A percentile compares a stretch with the other conserved stretches of the same genome.
phyloP scores from a whole-genome alignment of 2,888 invertebrate genomes.

The Branchipolynoe longqiensis region DNA sequence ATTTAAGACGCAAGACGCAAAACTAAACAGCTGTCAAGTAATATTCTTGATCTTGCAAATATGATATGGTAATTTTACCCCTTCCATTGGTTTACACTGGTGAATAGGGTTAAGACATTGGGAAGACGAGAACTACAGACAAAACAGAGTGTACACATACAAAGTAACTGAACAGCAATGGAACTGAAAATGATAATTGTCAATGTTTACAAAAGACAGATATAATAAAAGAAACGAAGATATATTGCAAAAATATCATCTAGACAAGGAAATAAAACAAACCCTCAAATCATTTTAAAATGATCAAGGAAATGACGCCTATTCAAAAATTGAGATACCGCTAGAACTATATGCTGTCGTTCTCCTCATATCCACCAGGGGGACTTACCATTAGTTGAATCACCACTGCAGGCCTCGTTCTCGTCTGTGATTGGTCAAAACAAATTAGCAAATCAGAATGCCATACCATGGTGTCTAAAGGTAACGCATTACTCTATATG shows the following conservation, averaged over 20 bases:
- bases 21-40: too few species aligned
- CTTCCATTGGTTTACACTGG: too few species aligned
- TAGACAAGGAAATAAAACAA: background rate
- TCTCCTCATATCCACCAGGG: background rate
- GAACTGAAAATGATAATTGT: too few species aligned
- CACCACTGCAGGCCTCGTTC: constrained; percentile 13
- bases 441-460: constrained; percentile 43
- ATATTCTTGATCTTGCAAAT: too few species aligned
- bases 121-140: background rate
- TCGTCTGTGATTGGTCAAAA: constrained; percentile 45
- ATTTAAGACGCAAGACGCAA: too few species aligned
- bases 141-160: background rate
- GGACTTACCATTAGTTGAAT: constrained; percentile 33
- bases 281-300: background rate
- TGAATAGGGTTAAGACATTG: constrained; percentile 40
- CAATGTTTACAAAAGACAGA: too few species aligned
- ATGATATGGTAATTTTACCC: too few species aligned
- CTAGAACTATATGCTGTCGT: too few species aligned
- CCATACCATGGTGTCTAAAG: constrained; percentile 9
- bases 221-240: too few species aligned
- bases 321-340: background rate
- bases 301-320: background rate
- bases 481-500: background rate
- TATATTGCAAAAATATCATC: background rate
- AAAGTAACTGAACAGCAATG: background rate